A percentile compares a stretch with the other conserved stretches of the same genome.
Conservation (phyloP, 2,113 vertebrate genomes). For the Ptychochromis oligacanthus region DNA sequence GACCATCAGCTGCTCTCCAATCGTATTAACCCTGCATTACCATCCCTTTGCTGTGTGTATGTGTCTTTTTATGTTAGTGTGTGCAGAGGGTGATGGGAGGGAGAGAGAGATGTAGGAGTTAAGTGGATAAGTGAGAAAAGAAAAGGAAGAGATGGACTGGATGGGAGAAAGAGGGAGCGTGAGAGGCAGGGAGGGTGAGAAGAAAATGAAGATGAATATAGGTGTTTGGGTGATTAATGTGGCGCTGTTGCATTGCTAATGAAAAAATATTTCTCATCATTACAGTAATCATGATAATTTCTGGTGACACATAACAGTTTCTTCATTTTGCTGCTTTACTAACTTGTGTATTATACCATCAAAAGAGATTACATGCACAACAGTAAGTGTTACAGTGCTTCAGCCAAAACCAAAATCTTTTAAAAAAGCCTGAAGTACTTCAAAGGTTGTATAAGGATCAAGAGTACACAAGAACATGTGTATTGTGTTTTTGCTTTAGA, state of each 20-base stretch:
- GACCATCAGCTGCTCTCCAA: conserved; percentile 90
- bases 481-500: background rate
- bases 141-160: conserved; percentile 48
- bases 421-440: too few relatives aligned
- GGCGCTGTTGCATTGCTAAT: conserved; percentile 49
- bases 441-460: background rate
- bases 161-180: conserved; percentile 24
- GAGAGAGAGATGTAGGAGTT: conserved; percentile 52
- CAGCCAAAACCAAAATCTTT: background rate
- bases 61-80: conserved; percentile 33
- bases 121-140: conserved; percentile 65
- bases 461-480: background rate
- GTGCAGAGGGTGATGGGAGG: conserved; percentile 18
- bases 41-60: conserved; percentile 53
- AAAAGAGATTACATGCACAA: background rate
- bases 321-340: conserved; percentile 30
- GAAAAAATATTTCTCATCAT: conserved; percentile 51
- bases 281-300: conserved; percentile 50
- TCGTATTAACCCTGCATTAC: conserved; percentile 93
- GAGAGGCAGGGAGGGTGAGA: conserved; percentile 30
- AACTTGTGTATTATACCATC: conserved; percentile 11
- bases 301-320: conserved; percentile 31
- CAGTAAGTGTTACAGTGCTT: background rate
- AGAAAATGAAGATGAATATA: conserved; percentile 57
- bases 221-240: conserved; percentile 57